phyloP scores from a whole-genome alignment of 1,140 invertebrate species.

The Brachionus sp. region DNA sequence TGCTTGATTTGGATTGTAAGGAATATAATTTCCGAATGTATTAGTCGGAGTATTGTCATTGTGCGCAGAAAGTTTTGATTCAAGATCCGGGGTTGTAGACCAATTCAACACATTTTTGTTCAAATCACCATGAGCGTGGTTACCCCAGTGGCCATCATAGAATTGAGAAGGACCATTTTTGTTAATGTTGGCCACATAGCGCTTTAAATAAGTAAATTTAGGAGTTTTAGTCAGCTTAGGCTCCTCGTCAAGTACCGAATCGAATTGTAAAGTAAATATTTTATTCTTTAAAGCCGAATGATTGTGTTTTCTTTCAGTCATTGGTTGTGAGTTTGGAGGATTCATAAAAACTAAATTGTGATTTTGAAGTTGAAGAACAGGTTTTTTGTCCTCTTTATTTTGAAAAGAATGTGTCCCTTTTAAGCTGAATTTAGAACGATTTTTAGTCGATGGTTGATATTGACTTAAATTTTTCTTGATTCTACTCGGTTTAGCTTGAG shows the following conservation, averaged over 20 bases:
- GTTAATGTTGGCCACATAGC: slow-evolving; percentile 20
- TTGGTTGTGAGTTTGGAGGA: neutral
- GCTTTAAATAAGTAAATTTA: slow-evolving; percentile 37
- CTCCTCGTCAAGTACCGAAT: neutral
- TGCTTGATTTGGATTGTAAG: slow-evolving; percentile 29
- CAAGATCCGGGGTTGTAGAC: neutral
- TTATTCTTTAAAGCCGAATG: neutral
- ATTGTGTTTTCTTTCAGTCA: neutral
- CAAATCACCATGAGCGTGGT: neutral
- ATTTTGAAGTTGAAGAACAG: neutral
- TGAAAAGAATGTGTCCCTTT: neutral
- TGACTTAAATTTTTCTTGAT: neutral
- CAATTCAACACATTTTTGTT: neutral
- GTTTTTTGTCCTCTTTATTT: slow-evolving; percentile 12
- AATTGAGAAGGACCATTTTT: slow-evolving; percentile 26
- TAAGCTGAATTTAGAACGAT: neutral
- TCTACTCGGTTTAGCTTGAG: neutral
- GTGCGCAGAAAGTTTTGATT: neutral
- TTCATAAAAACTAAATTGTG: slow-evolving; percentile 20
- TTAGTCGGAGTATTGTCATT: neutral
- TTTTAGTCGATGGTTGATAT: neutral
- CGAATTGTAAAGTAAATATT: neutral
- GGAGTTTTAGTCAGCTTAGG: neutral
- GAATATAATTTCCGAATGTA: slow-evolving; percentile 17
- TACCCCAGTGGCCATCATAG: slow-evolving; percentile 3